Evolutionary conservation across 1,140 invertebrate species (phyloP), one percentile per base, ranked within the genome.

Genomic region (Dysdera silvatica): DNA sequence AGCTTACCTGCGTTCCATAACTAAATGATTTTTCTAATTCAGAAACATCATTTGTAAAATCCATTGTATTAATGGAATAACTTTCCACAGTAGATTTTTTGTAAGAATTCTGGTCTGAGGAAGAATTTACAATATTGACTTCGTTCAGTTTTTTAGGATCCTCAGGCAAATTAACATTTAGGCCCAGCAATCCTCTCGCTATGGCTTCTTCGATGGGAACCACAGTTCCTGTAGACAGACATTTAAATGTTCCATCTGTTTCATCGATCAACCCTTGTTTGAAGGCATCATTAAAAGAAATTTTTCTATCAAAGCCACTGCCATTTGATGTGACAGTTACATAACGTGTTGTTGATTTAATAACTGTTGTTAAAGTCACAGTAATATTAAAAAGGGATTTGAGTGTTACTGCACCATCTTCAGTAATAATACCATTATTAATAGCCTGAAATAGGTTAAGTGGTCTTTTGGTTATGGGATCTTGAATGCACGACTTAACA

Each of bases 371-470:
- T 4, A 87, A 86, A 3, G 88, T 90, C 10, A 92, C 81, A 14
- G 87, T 88, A 59, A 95, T 86, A 74, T 88, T 88, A 48, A 92
- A 75, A 53, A 93, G 76, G 71, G 87, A 87, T 73, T 88, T 87
- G 41, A 94, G 77, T 56, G 91, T 79, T 60, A 87, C 84, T 43
- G 89, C 89, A 52, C 91, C 90, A 74, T 93, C 87, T 3, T 86
- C 82, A 8, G 89, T 87, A 14, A 95, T 89, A 53, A 92, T 79
- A 71, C 87, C 86, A 37, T 85, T 82, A 73, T 88, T 84, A 53
- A 96, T 86, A 33, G 91, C 91, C 72, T 89, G 85, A 70, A 91
- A 85, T 48, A 94, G 82, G 68, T 88, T 86, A 69, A 96, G 80
- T 67, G 85, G 81, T 74, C 85, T 84, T 67, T 85, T 85, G 26